Base-by-base conservation (phyloP, 2,888 invertebrate genomes). In the Syrista parreyssii region DNA sequence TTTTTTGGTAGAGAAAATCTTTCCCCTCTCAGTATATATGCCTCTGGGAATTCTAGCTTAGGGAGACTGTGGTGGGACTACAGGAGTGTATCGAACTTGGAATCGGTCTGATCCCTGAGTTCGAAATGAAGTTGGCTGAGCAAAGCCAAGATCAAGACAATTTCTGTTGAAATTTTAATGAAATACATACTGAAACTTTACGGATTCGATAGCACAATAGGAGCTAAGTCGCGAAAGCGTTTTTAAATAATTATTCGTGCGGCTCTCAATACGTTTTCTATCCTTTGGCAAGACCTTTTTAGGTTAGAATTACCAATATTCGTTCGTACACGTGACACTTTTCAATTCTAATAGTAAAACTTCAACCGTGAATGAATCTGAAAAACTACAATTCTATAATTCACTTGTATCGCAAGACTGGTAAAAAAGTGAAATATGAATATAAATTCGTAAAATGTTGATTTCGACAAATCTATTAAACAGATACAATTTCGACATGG, bases 111-210 rank as follows among this genome's bases (percentile, higher is more conserved):
- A 83, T 84, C 82, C 77, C 31, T 71, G 74, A 79, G 73, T 79
- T 82, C 79, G 74, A 73, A 12, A 1, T 72, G 31, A 15, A 68
- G 9, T 77, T 69, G 73, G 68, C 31, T 68, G 73, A 32, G 68
- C 33, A 30, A 73, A 32, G 35, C 82, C 79, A 86, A 84, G 84
- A 82, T 82, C 81, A 81, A 81, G 86, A 85, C 84, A 83, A 85
- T 84, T 83, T 80, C 36, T 75, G 77, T 73, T 88, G 81, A 86
- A 88, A 86, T 68, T 85, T 88, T 88, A 85, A 88, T 87, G 85
- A 84, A 83, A 83, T 79, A 78, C 77, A 76, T 78, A 77, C 78
- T 35, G 55, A 78, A 79, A 68, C 74, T 71, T 33, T 71, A 68
- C 77, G 75, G 76, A 82, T 79, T 74, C 78, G 81, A 84, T 82